Base-by-base conservation (phyloP, 2,113 vertebrate species). In the Silurus meridionalis region DNA sequence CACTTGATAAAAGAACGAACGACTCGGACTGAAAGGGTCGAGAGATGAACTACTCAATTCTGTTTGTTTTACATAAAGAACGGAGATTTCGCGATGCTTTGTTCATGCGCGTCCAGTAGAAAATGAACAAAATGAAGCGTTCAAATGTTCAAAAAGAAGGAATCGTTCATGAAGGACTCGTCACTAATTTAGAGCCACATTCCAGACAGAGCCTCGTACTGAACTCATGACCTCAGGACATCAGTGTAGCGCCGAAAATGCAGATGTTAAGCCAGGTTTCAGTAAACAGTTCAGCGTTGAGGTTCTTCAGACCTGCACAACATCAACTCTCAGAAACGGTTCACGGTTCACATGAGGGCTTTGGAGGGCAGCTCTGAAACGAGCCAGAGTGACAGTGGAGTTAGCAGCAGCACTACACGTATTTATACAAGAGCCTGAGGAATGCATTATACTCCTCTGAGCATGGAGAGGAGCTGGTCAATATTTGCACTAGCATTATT, bases 361-460 rank as follows among this genome's bases (percentile, higher is more conserved):
- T 83, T 71, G 28, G 48, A 6, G 72, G 79, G 48, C 58, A 79
- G 14, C 66, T 85, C 57, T 81, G 66, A 86, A 84, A 88, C 11
- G 57, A 79, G 78, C 48, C 84, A 79, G 25, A 80, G 66, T 86
- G 85, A 86, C 78, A 86, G 64, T n/a, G 52, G 75, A 83, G 69
- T 82, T 52, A 77, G 84, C 63, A 46, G 37, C 50, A 61, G 80
- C 17, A 10, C 71, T 77, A 67, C 60, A 87, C 74, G 83, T 88
- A 74, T 88, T 89, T 89, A 78, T 63, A 85, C 85, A 87, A 89
- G 64, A 46, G 9, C 28, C 10, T 78, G 83, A 87, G 84, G 83
- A 83, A 89, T 82, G 78, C 82, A 90, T 87, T 90, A 85, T 50
- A 83, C 50, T 21, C 75, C 58, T 58, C 81, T 66, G 85, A 85